phyloP scores from a whole-genome alignment of 2,797 vertebrate genomes.

The Melanotaenia nigrans region DNA sequence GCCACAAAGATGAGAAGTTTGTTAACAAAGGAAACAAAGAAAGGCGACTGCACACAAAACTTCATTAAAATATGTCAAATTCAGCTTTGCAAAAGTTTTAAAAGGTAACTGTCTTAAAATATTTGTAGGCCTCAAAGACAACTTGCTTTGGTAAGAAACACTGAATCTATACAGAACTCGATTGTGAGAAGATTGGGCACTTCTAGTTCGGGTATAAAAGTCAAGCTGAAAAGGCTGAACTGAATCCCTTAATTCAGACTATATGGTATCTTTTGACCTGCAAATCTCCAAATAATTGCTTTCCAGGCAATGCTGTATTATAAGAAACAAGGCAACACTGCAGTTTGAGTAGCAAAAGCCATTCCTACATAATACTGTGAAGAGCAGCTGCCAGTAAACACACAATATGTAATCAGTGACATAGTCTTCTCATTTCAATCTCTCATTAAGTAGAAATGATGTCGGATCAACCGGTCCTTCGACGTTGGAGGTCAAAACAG shows the following conservation, averaged over 20 bases:
- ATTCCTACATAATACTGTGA: constrained; percentile 40
- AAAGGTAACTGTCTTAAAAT: not conserved
- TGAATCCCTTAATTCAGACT: not conserved
- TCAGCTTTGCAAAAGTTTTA: not conserved
- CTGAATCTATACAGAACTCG: not conserved
- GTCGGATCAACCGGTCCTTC: constrained; percentile 4
- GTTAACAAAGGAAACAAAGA: not conserved
- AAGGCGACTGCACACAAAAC: not conserved
- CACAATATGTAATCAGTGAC: constrained; percentile 7
- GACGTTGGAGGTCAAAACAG: constrained; percentile 11
- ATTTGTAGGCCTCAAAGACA: not conserved
- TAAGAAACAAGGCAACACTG: constrained; percentile 35
- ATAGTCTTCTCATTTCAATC: constrained; percentile 25
- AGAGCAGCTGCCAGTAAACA: constrained; percentile 54
- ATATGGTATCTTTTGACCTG: constrained; percentile 9
- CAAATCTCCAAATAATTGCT: constrained; percentile 18
- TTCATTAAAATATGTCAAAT: not conserved
- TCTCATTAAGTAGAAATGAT: constrained; percentile 2
- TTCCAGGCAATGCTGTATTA: not conserved
- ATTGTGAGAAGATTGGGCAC: not conserved
- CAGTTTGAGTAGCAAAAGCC: constrained; percentile 45
- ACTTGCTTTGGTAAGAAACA: not conserved
- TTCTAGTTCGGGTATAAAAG: not conserved
- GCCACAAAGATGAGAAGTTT: not conserved
- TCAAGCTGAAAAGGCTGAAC: not conserved